Base-by-base conservation (phyloP, 64 coral and sea anemone genomes). In the Pachyseris speciosa region DNA sequence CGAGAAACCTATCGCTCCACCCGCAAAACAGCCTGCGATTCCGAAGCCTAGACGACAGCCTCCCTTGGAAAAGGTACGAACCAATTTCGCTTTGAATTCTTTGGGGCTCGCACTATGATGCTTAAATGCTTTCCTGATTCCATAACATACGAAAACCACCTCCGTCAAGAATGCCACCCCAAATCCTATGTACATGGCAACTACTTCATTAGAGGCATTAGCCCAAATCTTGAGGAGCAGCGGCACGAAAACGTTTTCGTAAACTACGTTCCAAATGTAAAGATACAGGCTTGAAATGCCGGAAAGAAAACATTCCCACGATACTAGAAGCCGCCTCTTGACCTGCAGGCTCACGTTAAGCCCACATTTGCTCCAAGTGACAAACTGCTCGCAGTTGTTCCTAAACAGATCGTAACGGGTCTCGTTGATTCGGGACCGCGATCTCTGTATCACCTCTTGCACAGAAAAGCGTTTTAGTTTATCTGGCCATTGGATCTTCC, bases 351-450 rank as follows among this genome's bases (percentile, higher is more conserved):
- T 92, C 0, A 85, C 69, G 2, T 76, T 92, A 8, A 92, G 66
- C 1, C 80, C 90, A 67, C 80, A 77, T 27, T 58, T 85, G 80
- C 80, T 32, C 90, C 89, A 91, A 13, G 74, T 53, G 40, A 80
- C 61, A 24, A 90, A 90, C 12, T 67, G 58, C 25, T 90, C 79
- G 37, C 89, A 92, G 89, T 92, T 92, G 89, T 92, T 92, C 64
- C n/a, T 84, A 2, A 75, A 2, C 7, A 75, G 0, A 44, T 92
- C 68, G 20, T 64, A 92, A 12, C 9, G 61, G 0, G 20, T 37
- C 11, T 92, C 89, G 30, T 37, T 31, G 15, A 42, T 0, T 44
- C 89, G 33, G 12, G n/a, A 66, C 26, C 30, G 9, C 27, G 87
- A 73, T 37, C 87, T 72, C 20, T 44, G 1, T 3, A 79, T 80